Base-by-base conservation (phyloP, 2,888 invertebrate genomes). In the Drosophila stalkeri region DNA sequence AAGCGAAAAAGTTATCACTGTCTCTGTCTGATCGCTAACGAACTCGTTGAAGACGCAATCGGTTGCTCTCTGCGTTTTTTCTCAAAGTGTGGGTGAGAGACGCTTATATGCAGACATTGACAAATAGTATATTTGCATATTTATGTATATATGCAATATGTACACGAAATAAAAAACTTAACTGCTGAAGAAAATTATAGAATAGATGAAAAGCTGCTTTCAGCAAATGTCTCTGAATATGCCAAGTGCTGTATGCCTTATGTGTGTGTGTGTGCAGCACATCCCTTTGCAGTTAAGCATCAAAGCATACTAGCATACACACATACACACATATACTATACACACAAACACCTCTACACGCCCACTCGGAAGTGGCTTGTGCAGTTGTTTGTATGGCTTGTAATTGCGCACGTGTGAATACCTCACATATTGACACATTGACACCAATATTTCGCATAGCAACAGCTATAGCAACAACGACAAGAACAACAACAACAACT, bases 321-420 rank as follows among this genome's bases (percentile, higher is more conserved):
- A 33, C 33, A 44, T 52, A 37, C 52, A 31, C 41, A 52, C 46
- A 41, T 20, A 16, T 20, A 46, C n/a, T 4, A 3, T 14, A 23
- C 14, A 20, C 18, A 43, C 9, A 23, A 8, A 46, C 23, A 3
- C 16, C 8, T 3, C 14, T 4, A 3, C 31, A 41, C 52, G 43
- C 31, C 18, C 20, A 47, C 37, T 18, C 46, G 35, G 47, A 60
- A 61, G 64, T 64, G 41, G 64, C 51, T 27, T 20, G 49, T 65
- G 52, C 47, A 20, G 37, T 52, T 60, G 56, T 74, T 79, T 78
- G 74, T 87, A 73, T 75, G 68, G 79, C 77, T 81, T 85, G 86
- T 85, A 87, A 85, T 85, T 85, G 88, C 85, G 72, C 75, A 86
- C 83, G 83, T 86, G 88, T 86, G 77, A 88, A 75, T 80, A 83